These are phyloP conservation scores for Wasmannia auropunctata DNA, from an alignment of 1,140 invertebrate species.

Conservation along the genomic window DNA sequence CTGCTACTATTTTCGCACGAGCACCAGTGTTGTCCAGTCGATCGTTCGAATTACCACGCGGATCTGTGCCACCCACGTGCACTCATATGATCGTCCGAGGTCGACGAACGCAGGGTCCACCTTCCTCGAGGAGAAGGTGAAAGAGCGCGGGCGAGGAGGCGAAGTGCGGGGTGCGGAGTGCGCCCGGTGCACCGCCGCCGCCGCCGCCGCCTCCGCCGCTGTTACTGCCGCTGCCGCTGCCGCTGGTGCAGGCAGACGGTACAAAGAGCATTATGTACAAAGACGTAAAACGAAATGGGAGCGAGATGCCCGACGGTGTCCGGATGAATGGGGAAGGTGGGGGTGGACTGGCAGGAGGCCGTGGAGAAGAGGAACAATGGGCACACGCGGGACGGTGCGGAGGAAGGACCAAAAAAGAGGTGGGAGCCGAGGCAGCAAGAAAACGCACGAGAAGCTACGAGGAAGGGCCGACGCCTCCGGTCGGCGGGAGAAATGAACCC, in stretches of 20 bases:
- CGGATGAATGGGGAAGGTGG: conserved; percentile 76
- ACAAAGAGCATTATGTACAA: conserved; percentile 82
- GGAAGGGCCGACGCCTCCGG: conserved; percentile 56
- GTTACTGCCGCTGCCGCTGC: conserved; percentile 28
- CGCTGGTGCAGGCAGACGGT: conserved; percentile 71
- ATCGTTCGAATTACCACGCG: conserved; percentile 50
- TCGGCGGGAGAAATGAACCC: conserved; percentile 53
- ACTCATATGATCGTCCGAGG: conserved; percentile 71
- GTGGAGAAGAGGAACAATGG: conserved; percentile 52
- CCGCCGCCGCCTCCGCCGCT: conserved; percentile 17
- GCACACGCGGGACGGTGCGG: conserved; percentile 23
- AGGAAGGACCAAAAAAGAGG: conserved; percentile 28
- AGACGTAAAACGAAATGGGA: conserved; percentile 80
- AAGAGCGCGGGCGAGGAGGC: conserved; percentile 43
- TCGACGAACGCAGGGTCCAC: conserved; percentile 73
- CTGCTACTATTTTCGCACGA: not conserved
- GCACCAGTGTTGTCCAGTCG: not conserved
- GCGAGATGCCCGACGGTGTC: conserved; percentile 78
- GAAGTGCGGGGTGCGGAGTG: conserved; percentile 23
- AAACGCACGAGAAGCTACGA: conserved; percentile 43
- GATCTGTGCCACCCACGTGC: conserved; percentile 72
- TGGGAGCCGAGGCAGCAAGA: conserved; percentile 56
- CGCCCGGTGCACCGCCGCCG: conserved; percentile 45
- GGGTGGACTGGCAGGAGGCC: conserved; percentile 51
- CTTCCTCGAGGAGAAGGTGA: conserved; percentile 55